These are phyloP conservation scores for Philereme transversata DNA, from an alignment of 2,888 invertebrate species.

Conservation along the genomic window DNA sequence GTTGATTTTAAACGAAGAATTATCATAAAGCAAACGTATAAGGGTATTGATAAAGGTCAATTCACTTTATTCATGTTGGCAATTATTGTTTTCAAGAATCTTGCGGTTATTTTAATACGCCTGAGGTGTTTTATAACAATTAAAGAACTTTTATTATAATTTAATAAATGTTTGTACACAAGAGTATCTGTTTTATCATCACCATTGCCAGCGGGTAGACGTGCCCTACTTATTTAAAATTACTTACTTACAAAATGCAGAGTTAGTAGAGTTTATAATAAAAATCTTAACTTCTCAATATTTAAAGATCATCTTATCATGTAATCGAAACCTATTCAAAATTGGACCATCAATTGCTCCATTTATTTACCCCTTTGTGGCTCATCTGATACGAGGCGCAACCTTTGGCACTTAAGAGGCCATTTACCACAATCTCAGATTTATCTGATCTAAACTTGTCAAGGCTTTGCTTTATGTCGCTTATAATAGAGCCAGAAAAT, in stretches of 20 bases:
- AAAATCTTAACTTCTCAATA: no score
- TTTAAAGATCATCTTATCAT: conserved; percentile 3
- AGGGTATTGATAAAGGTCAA: conserved; percentile 26
- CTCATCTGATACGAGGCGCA: conserved; percentile 51
- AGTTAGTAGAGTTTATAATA: no score
- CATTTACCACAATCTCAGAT: conserved; percentile 54
- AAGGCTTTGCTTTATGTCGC: conserved; percentile 50
- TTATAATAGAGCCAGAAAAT: conserved; percentile 39
- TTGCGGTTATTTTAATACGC: conserved; percentile 6
- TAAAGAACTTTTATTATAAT: not conserved
- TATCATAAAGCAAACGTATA: conserved; percentile 16
- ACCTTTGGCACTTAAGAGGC: conserved; percentile 57
- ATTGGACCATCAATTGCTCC: conserved; percentile 25
- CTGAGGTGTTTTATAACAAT: conserved; percentile 16
- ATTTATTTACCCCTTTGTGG: conserved; percentile 28
- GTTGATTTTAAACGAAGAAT: conserved; percentile 13
- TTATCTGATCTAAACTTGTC: conserved; percentile 77
- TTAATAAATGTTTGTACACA: no score
- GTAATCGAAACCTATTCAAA: conserved; percentile 28
- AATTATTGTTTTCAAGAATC: conserved; percentile 22
- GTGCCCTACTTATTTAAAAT: no score
- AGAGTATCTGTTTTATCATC: no score
- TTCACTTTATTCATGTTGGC: conserved; percentile 13
- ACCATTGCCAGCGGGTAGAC: no score
- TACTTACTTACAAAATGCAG: no score